These are phyloP conservation scores for Stegana nigrithorax DNA, from an alignment of 2,888 invertebrate genomes.

Conservation along the genomic window DNA sequence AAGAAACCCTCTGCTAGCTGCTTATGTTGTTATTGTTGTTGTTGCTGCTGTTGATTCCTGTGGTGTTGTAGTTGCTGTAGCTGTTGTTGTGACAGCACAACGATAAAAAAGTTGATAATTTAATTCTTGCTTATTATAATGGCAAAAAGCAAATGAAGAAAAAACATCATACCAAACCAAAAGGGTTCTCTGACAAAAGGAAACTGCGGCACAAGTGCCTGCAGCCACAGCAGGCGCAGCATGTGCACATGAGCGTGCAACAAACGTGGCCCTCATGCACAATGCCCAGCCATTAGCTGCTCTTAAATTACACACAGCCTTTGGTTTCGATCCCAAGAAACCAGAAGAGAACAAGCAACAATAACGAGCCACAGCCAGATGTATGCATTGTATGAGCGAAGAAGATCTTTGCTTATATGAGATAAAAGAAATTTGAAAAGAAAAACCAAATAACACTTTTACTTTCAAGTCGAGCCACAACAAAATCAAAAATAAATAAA, in stretches of 20 bases:
- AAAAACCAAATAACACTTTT: background rate
- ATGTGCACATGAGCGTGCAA: too few relatives aligned
- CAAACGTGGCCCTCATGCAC: too few relatives aligned
- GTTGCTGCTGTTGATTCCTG: background rate
- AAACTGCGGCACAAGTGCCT: too few relatives aligned
- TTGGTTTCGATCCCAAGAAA: too few relatives aligned
- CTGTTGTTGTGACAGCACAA: conserved; percentile 1
- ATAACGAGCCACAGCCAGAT: background rate
- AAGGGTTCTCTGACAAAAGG: too few relatives aligned
- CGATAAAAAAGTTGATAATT: background rate
- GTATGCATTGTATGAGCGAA: background rate
- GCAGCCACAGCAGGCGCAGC: too few relatives aligned
- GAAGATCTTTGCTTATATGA: background rate
- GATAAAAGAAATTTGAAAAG: background rate
- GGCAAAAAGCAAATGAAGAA: background rate
- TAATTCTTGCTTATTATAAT: background rate
- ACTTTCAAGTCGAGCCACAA: background rate
- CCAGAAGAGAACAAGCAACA: too few relatives aligned
- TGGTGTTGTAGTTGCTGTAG: conserved; percentile 2
- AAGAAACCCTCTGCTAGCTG: background rate
- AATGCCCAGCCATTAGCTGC: too few relatives aligned
- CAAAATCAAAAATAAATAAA: background rate
- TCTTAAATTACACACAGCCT: too few relatives aligned
- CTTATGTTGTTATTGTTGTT: background rate
- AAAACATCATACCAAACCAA: background rate